Evolutionary conservation across 1,140 invertebrate species (phyloP).

Genomic region (Drosophila ficusphila): DNA sequence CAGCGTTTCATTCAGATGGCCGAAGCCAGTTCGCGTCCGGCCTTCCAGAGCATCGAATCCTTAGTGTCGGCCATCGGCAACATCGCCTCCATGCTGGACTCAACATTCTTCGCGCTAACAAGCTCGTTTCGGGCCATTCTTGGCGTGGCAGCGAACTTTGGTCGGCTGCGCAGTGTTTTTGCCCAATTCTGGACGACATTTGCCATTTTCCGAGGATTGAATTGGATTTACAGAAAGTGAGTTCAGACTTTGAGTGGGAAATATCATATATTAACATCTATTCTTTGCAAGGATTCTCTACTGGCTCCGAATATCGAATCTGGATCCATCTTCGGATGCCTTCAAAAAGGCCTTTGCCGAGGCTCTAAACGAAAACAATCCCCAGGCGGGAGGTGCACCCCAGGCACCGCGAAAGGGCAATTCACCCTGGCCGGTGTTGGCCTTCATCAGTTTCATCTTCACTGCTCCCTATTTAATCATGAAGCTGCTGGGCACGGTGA

Average conservation of each 20-base stretch:
- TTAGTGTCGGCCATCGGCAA: constrained; percentile 96
- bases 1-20: constrained; percentile 92
- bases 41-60: constrained; percentile 97
- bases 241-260: neutral
- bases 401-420: constrained; percentile 59
- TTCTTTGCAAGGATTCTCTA: constrained; percentile 59
- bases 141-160: constrained; percentile 97
- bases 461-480: constrained; percentile 96
- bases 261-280: neutral
- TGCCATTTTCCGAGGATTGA: constrained; percentile 91
- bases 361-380: constrained; percentile 79
- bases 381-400: constrained; percentile 39
- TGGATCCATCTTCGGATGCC: constrained; percentile 83
- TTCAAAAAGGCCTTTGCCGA: constrained; percentile 87
- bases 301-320: constrained; percentile 75
- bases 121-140: constrained; percentile 97
- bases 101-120: constrained; percentile 96
- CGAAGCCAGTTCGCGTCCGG: constrained; percentile 94
- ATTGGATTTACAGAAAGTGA: constrained; percentile 91
- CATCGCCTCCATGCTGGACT: constrained; percentile 98
- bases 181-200: constrained; percentile 93
- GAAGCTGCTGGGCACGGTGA: constrained; percentile 89
- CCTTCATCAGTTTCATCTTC: constrained; percentile 94
- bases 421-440: constrained; percentile 88
- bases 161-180: constrained; percentile 91